Evolutionary conservation across 2,888 invertebrate genomes (phyloP).

Genomic region (Apodemia zela): DNA sequence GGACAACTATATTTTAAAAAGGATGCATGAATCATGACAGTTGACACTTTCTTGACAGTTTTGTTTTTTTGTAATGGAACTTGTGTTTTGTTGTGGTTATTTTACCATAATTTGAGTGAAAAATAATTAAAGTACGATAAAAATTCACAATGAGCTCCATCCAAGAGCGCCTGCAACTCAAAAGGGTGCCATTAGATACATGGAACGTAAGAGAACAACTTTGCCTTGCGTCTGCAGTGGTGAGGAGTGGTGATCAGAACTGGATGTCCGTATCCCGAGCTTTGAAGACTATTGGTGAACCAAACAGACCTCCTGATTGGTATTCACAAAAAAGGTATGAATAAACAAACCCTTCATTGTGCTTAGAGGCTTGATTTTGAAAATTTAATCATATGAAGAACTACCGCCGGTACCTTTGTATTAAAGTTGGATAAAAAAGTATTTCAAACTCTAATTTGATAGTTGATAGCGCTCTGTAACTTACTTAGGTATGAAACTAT

Average conservation of each 20-base stretch:
- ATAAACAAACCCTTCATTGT: not conserved
- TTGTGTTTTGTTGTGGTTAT: constrained; percentile 3
- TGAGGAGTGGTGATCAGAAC: constrained; percentile 93
- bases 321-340: constrained; percentile 86
- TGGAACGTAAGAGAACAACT: constrained; percentile 93
- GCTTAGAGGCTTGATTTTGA: not conserved
- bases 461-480: too few relatives aligned
- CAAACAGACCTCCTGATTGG: constrained; percentile 90
- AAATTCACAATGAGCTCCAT: constrained; percentile 59
- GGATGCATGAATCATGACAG: too few relatives aligned
- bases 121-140: constrained; percentile 8
- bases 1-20: too few relatives aligned
- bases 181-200: constrained; percentile 87
- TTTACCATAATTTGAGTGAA: not conserved
- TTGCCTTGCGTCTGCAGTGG: constrained; percentile 91
- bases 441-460: too few relatives aligned
- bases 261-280: constrained; percentile 94
- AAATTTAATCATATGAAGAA: not conserved
- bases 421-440: too few relatives aligned
- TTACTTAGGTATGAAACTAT: too few relatives aligned
- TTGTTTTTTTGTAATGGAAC: not conserved
- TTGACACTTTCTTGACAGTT: not conserved
- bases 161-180: constrained; percentile 76
- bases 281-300: constrained; percentile 87
- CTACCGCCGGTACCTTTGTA: too few relatives aligned